These are phyloP conservation scores for Zoanthus sociatus DNA, from an alignment of 92 coral and sea anemone species.

Conservation along the genomic window DNA sequence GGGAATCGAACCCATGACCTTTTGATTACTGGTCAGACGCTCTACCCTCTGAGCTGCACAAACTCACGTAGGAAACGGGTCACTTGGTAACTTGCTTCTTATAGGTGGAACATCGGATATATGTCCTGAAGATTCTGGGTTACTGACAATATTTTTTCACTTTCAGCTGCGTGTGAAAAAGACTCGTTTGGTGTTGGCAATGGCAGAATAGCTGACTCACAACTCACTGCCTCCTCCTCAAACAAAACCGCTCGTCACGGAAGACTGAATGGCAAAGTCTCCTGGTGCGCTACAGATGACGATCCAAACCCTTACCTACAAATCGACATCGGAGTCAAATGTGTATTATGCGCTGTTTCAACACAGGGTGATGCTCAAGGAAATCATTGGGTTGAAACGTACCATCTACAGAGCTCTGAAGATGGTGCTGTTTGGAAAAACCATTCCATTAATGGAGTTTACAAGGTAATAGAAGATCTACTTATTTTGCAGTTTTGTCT, in stretches of 20 bases:
- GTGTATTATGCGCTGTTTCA: background rate
- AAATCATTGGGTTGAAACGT: background rate
- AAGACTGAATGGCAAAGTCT: background rate
- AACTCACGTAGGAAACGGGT: too few relatives aligned
- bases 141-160: background rate
- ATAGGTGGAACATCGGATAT: too few relatives aligned
- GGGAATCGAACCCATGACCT: too few relatives aligned
- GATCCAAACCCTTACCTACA: conserved; percentile 6
- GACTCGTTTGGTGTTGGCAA: background rate
- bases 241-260: background rate
- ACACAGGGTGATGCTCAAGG: conserved; percentile 1
- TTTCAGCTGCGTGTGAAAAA: conserved; percentile 1
- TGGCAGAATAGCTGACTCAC: conserved; percentile 9
- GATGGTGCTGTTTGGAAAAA: background rate
- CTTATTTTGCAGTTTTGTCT: too few relatives aligned
- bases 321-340: background rate
- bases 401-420: background rate
- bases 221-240: conserved; percentile 17
- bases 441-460: background rate
- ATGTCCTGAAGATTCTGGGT: too few relatives aligned
- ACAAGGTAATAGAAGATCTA: background rate
- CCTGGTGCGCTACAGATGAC: background rate
- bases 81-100: too few relatives aligned
- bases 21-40: too few relatives aligned
- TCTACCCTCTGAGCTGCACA: too few relatives aligned